phyloP scores from a whole-genome alignment of 2,113 vertebrate species.

The Malurus cyaneus region DNA sequence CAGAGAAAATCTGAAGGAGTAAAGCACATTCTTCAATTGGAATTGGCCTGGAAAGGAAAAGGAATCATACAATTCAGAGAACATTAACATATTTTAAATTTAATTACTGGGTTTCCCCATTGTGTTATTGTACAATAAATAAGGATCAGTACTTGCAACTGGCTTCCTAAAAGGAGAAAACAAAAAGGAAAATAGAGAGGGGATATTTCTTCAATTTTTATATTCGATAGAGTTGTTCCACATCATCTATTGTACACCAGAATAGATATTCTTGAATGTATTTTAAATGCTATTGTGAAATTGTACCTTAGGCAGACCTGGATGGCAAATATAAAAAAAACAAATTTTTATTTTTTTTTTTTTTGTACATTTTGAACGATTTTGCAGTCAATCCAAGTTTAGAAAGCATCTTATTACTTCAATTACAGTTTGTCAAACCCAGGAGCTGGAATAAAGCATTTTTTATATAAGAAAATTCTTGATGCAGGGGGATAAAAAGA shows the following conservation, averaged over 20 bases:
- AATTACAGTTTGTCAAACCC: neutral
- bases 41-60: neutral
- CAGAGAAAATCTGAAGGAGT: neutral
- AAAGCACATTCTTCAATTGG: neutral
- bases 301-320: neutral
- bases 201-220: neutral
- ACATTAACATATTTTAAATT: neutral
- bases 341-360: neutral
- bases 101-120: neutral
- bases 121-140: neutral
- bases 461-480: neutral
- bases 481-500: fast-evolving
- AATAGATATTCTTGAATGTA: neutral
- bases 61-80: neutral
- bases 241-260: neutral
- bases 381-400: neutral
- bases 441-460: neutral
- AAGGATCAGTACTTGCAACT: neutral
- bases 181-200: neutral
- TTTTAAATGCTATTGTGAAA: neutral
- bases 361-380: neutral
- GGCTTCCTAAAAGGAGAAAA: neutral
- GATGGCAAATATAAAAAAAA: neutral
- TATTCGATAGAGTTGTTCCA: neutral
- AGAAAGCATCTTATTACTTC: neutral